Evolutionary conservation across 2,888 invertebrate species (phyloP).

Genomic region (Eupithecia inturbata): DNA sequence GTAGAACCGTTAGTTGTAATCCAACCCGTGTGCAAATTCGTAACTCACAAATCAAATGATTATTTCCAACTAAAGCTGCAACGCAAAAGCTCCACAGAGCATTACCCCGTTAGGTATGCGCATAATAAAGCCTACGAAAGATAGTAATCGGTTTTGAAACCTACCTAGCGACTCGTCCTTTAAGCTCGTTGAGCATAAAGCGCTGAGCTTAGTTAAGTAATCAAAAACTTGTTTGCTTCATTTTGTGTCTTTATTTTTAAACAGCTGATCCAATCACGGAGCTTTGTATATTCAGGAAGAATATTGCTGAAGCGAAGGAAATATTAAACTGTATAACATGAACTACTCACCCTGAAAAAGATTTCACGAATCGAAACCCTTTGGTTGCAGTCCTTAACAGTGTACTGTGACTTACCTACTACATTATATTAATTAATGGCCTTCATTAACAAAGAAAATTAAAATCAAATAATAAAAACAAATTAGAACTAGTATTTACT

Average conservation of each 20-base stretch:
- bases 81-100: neutral
- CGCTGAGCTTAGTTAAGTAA: neutral
- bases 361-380: neutral
- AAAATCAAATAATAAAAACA: too few species aligned
- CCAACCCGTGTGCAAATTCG: neutral
- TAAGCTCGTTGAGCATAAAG: neutral
- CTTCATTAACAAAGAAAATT: too few species aligned
- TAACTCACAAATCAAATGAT: conserved; percentile 14
- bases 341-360: neutral
- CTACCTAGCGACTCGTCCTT: neutral
- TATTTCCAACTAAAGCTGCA: conserved; percentile 14
- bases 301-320: too few species aligned
- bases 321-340: neutral
- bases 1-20: neutral
- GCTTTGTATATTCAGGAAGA: too few species aligned
- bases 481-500: too few species aligned
- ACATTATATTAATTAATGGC: too few species aligned
- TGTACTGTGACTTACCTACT: too few species aligned
- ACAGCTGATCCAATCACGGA: neutral
- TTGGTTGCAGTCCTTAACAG: neutral
- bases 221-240: neutral
- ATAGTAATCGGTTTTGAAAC: conserved; percentile 11
- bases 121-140: conserved; percentile 15
- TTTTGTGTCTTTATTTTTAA: neutral
- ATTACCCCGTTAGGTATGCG: conserved; percentile 11